Conservation (phyloP, 1,140 invertebrate species). For the Hycleus cichorii region DNA sequence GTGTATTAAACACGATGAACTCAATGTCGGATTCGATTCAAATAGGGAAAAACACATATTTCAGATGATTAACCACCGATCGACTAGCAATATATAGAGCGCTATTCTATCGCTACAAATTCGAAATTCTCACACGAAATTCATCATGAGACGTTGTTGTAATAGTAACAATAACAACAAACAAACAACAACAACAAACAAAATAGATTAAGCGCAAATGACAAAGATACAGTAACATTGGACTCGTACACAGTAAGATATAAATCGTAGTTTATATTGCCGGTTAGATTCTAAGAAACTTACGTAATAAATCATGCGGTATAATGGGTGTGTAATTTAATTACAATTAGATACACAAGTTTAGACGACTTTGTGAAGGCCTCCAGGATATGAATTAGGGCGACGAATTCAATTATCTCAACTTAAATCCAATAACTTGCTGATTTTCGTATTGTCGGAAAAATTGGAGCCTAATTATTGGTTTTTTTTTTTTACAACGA, state of each 20-base stretch:
- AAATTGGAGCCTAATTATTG: too few species aligned
- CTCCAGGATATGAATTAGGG: slow-evolving; percentile 19
- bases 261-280: slow-evolving; percentile 22
- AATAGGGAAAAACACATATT: too few species aligned
- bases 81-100: too few species aligned
- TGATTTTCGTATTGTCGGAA: too few species aligned
- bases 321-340: slow-evolving; percentile 35
- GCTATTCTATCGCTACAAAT: too few species aligned
- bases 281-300: slow-evolving; percentile 22
- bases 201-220: slow-evolving; percentile 15
- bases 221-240: slow-evolving; percentile 10
- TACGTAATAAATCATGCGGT: slow-evolving; percentile 32
- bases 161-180: too few species aligned
- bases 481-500: too few species aligned
- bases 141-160: too few species aligned
- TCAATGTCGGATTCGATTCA: background rate
- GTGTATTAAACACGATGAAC: slow-evolving; percentile 31
- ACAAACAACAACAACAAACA: background rate
- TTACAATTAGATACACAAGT: slow-evolving; percentile 36
- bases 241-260: slow-evolving; percentile 8
- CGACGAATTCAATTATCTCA: slow-evolving; percentile 16
- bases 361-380: slow-evolving; percentile 22
- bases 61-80: too few species aligned
- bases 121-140: too few species aligned
- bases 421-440: too few species aligned